Conservation (phyloP, 2,113 vertebrate species). For the Mixornis gularis region DNA sequence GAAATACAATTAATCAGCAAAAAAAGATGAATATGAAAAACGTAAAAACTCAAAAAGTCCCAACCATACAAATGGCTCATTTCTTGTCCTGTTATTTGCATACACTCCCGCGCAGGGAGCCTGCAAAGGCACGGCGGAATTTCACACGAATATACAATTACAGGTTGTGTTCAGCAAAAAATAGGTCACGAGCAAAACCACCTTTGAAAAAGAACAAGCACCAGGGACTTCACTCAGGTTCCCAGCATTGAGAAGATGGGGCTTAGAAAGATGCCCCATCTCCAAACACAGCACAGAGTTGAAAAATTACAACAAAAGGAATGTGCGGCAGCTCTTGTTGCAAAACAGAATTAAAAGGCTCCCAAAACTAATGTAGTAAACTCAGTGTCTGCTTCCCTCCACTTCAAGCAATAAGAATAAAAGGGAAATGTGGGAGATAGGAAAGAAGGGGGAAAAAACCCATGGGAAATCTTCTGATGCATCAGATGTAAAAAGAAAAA, state of each 20-base stretch:
- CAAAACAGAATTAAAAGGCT: not conserved
- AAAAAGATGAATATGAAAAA: not conserved
- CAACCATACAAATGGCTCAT: not conserved
- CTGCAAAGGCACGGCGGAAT: not conserved
- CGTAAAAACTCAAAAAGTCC: not conserved
- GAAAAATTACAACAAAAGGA: not conserved
- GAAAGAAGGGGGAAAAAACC: not conserved
- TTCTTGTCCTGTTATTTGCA: slow-evolving; percentile 13
- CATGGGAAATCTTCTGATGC: not conserved
- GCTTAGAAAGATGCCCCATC: not conserved
- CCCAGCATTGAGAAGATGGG: rapidly evolving
- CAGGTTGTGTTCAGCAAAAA: not conserved
- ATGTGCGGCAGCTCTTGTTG: not conserved
- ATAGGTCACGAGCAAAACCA: not conserved
- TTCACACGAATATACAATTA: slow-evolving; percentile 33
- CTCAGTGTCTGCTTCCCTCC: not conserved
- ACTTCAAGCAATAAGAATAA: not conserved
- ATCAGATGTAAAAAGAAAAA: not conserved
- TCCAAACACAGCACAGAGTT: not conserved
- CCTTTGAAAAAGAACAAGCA: not conserved
- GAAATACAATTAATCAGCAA: not conserved
- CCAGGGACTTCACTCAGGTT: not conserved
- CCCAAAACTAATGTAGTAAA: not conserved
- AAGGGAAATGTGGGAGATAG: not conserved
- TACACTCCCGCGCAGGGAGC: not conserved